Evolutionary conservation across 2,888 invertebrate genomes (phyloP), one percentile per base, ranked within the genome.

Genomic region (Caenorhabditis virilis): DNA sequence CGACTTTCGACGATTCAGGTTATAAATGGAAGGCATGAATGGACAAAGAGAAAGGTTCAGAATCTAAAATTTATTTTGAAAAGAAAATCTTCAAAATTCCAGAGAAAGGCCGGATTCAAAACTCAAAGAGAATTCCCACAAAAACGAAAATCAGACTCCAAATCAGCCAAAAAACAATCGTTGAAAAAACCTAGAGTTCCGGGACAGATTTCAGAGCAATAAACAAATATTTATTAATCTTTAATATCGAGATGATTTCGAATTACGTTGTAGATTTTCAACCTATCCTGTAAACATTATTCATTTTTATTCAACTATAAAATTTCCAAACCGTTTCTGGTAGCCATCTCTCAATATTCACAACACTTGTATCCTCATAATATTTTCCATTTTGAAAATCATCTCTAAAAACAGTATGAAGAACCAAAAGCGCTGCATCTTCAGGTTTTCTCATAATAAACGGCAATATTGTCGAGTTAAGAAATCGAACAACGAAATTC

Each of bases 371-470:
- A 48, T 74, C 71, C 36, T 74, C 74, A 46, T 74, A 74, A 51
- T 74, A 74, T n/a, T 46, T 54, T 22, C 72, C 72, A 23, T 47
- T 41, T 13, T 46, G 15, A 9, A 72, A 48, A 47, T 74, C 72
- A 16, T 68, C 56, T 22, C 62, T 53, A 1, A 72, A 51, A 1
- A 66, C 54, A 2, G 72, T 67, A 41, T 66, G 64, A 16, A 74
- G 23, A 1, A 69, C 64, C 5, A 74, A 55, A 15, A 51, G 39
- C 22, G 72, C 68, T 5, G 72, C 62, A 47, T 59, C 50, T 36
- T 54, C 48, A 2, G 72, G 61, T n/a, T 46, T 58, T 18, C 74
- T 30, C 56, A 65, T 52, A 2, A 56, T 0, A 1, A 18, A 36
- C 5, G 65, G 65, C 7, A 65, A 53, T 22, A 51, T 27, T 2